A percentile compares a stretch with the other conserved stretches of the same genome.
Conservation (phyloP, 2,797 vertebrate species). For the Neosilurus mollespiculum region DNA sequence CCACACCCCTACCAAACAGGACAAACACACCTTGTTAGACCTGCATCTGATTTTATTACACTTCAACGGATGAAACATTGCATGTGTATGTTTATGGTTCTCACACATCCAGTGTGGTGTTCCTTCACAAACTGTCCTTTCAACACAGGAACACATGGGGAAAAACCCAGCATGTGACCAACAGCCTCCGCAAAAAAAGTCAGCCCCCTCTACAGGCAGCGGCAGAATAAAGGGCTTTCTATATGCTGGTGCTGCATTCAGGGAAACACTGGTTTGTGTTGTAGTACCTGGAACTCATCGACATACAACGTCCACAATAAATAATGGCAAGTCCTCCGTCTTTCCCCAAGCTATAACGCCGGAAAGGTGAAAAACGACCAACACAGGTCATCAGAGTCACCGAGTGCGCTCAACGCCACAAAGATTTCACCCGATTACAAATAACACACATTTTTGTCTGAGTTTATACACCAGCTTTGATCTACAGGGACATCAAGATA, state of each 20-base stretch:
- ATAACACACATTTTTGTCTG: background rate
- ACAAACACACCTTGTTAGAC: background rate
- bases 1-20: background rate
- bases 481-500: background rate
- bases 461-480: background rate
- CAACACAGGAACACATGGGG: background rate
- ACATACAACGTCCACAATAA: too few relatives aligned
- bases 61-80: background rate
- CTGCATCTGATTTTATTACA: background rate
- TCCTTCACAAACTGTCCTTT: background rate
- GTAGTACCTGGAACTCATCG: background rate
- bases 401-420: background rate
- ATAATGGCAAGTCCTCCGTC: too few relatives aligned
- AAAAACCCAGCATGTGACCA: conserved; percentile 1
- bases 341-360: background rate
- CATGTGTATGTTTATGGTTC: background rate
- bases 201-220: background rate
- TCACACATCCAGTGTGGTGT: background rate
- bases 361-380: background rate
- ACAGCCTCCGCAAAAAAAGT: background rate
- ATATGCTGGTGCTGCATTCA: background rate
- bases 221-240: background rate
- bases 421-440: background rate
- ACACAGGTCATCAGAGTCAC: background rate
- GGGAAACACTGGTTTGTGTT: too few relatives aligned